Evolutionary conservation across 1,140 invertebrate genomes (phyloP).

Genomic region (Gonioctena quinquepunctata): DNA sequence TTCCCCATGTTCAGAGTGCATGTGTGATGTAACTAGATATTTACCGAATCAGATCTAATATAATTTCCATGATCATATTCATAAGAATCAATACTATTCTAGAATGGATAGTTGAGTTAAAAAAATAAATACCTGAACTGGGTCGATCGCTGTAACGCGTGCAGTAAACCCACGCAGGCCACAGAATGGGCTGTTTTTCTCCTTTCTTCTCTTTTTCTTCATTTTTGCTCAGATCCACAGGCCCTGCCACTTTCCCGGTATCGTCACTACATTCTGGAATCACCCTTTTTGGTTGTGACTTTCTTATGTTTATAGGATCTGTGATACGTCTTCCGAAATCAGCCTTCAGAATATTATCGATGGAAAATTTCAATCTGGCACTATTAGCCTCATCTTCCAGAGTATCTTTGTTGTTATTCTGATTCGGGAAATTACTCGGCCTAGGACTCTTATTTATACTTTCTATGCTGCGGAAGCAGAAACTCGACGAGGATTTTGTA

Average conservation of each 20-base stretch:
- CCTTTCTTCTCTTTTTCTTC: conserved; percentile 40
- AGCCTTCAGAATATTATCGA: conserved; percentile 89
- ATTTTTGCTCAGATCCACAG: conserved; percentile 50
- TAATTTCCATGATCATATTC: too few species aligned
- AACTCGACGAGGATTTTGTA: conserved; percentile 40
- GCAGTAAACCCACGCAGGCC: conserved; percentile 93
- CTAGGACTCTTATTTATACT: neutral
- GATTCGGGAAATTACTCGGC: neutral
- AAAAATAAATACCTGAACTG: conserved; percentile 76
- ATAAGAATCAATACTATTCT: too few species aligned
- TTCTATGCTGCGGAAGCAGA: conserved; percentile 22
- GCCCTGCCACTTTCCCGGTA: conserved; percentile 30
- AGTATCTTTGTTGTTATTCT: conserved; percentile 42
- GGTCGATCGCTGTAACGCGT: conserved; percentile 96
- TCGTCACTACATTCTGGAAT: conserved; percentile 26
- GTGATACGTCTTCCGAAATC: conserved; percentile 81
- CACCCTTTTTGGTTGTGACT: conserved; percentile 56
- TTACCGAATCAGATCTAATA: too few species aligned
- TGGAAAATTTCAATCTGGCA: conserved; percentile 81
- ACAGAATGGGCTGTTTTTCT: conserved; percentile 60
- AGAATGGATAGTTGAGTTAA: too few species aligned
- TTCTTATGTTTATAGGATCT: conserved; percentile 68
- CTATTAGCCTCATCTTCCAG: conserved; percentile 65
- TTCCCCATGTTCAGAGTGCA: too few species aligned
- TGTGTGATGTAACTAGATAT: too few species aligned